These are phyloP conservation scores for Champsocephalus gunnari DNA, from an alignment of 2,797 vertebrate genomes.

Conservation along the genomic window DNA sequence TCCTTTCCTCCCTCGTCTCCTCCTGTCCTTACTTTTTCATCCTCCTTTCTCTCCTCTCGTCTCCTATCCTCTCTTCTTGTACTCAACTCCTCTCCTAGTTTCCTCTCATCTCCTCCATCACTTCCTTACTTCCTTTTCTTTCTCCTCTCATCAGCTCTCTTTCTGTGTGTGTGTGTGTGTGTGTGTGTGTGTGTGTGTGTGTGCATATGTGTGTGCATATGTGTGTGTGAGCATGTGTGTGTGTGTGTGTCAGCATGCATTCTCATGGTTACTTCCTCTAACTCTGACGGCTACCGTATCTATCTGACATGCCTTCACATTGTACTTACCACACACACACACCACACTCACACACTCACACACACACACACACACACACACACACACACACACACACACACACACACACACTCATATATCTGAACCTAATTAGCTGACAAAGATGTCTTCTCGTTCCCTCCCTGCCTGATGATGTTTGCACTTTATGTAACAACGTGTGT, in stretches of 20 bases:
- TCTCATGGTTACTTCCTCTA: too few relatives aligned
- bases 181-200: too few relatives aligned
- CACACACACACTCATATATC: neutral
- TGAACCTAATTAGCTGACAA: slow-evolving; percentile 22
- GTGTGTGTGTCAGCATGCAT: too few relatives aligned
- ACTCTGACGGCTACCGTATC: too few relatives aligned
- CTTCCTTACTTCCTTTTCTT: neutral
- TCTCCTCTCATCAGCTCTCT: neutral
- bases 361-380: too few relatives aligned
- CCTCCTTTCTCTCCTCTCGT: neutral
- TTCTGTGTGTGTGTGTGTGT: too few relatives aligned
- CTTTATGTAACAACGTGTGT: slow-evolving; percentile 7
- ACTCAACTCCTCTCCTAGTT: neutral
- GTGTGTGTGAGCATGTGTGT: too few relatives aligned
- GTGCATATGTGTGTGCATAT: too few relatives aligned
- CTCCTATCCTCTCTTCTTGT: neutral
- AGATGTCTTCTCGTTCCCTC: slow-evolving; percentile 14
- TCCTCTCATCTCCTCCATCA: neutral
- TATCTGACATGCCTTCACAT: too few relatives aligned
- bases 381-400: too few relatives aligned
- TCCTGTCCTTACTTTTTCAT: neutral
- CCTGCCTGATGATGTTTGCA: slow-evolving; percentile 13
- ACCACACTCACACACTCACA: too few relatives aligned
- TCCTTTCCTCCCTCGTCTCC: neutral
- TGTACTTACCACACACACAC: too few relatives aligned